These are phyloP conservation scores for Centroberyx gerrardi DNA, from an alignment of 2,797 vertebrate species.

Conservation along the genomic window DNA sequence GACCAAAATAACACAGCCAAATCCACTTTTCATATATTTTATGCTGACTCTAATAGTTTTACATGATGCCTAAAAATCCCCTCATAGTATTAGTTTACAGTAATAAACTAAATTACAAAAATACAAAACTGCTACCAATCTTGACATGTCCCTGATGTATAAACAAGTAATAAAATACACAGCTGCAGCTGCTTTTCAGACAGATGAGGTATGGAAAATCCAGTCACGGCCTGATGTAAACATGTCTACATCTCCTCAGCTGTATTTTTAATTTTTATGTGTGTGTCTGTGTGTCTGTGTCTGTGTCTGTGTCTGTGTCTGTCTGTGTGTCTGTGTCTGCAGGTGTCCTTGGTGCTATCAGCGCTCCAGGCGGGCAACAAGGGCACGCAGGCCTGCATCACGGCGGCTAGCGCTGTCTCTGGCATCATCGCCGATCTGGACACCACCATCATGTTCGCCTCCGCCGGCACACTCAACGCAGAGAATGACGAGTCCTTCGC, in stretches of 20 bases:
- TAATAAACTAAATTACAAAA: too few species aligned
- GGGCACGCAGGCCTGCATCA: constrained; percentile 98
- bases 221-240: neutral
- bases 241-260: neutral
- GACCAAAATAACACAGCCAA: neutral
- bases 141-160: too few species aligned
- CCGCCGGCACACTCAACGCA: constrained; percentile 94
- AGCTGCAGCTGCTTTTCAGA: neutral
- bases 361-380: constrained; percentile 98
- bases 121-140: too few species aligned
- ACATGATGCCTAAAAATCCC: too few species aligned
- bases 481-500: constrained; percentile 97
- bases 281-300: constrained; percentile 27
- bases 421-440: constrained; percentile 98
- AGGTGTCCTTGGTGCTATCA: constrained; percentile 90
- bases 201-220: neutral
- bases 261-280: constrained; percentile 38
- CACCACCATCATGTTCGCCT: constrained; percentile 99
- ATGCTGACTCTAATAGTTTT: neutral
- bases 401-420: constrained; percentile 94
- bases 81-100: too few species aligned
- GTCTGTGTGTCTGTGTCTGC: constrained; percentile 40
- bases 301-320: constrained; percentile 25
- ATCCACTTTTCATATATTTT: neutral
- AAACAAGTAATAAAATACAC: too few species aligned